phyloP scores from a whole-genome alignment of 2,888 invertebrate genomes.

The Trachelus iudaicus region DNA sequence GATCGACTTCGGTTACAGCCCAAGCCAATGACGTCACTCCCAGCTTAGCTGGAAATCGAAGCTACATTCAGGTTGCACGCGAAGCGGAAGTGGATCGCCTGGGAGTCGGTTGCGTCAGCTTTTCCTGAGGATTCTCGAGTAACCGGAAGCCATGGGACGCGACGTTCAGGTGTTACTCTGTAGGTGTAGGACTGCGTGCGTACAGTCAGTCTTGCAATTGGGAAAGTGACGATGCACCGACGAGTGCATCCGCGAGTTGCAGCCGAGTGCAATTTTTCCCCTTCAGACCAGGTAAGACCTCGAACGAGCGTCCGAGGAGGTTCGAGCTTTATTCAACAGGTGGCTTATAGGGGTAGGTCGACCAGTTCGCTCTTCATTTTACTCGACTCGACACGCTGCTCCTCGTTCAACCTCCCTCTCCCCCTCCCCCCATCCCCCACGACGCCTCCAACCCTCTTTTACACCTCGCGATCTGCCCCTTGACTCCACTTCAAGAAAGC shows the following conservation, averaged over 20 bases:
- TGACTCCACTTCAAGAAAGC: not conserved
- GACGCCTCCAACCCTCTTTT: not conserved
- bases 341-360: slow-evolving; percentile 50
- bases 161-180: not conserved
- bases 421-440: not conserved
- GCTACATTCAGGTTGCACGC: not conserved
- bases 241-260: not conserved
- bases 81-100: not conserved
- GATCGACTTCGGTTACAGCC: not conserved
- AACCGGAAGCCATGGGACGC: not conserved
- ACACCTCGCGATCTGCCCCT: not conserved
- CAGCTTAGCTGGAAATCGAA: not conserved
- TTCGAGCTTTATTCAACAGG: slow-evolving; percentile 50
- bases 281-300: not conserved
- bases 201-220: not conserved
- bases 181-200: too few relatives aligned
- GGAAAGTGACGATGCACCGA: not conserved
- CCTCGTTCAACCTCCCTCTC: not conserved
- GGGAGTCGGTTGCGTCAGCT: not conserved
- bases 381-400: not conserved
- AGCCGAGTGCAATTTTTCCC: not conserved
- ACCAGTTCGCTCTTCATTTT: not conserved
- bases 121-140: not conserved
- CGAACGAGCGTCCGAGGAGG: not conserved
- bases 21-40: not conserved